Percentiles rank a stretch among this genome's conserved stretches.
These are phyloP conservation scores for Elachura formosa DNA, from an alignment of 2,113 vertebrate genomes.

Conservation along the genomic window DNA sequence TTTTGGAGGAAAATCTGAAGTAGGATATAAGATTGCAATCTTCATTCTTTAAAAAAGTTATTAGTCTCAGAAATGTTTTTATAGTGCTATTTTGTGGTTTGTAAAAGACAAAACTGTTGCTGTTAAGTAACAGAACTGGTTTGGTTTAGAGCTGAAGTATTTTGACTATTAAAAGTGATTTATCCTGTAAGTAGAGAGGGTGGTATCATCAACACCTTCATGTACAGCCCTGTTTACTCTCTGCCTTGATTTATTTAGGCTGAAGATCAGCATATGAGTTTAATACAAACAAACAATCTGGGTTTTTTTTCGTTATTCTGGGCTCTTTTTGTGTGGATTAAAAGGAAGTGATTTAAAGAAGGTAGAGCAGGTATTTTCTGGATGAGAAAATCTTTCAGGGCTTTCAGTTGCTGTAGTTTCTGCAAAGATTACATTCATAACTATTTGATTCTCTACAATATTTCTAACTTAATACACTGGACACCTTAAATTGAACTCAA, in stretches of 20 bases:
- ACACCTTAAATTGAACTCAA: neutral
- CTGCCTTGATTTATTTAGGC: neutral
- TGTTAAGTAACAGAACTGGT: neutral
- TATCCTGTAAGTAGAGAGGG: neutral
- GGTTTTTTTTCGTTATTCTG: neutral
- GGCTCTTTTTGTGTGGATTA: neutral
- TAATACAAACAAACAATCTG: neutral
- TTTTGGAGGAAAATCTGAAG: neutral
- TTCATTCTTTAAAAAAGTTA: neutral
- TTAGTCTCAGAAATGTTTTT: neutral
- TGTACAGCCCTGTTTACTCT: neutral
- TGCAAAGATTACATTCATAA: neutral
- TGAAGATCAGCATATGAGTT: neutral
- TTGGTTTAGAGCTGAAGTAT: neutral
- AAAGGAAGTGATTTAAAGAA: neutral
- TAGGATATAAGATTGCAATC: neutral
- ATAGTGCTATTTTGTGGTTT: neutral
- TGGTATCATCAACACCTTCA: neutral
- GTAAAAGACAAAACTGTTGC: neutral
- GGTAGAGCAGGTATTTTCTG: neutral
- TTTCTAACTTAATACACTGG: neutral
- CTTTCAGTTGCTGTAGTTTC: neutral
- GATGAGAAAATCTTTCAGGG: neutral
- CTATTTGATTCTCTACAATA: neutral
- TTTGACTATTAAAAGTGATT: neutral